phyloP scores from a whole-genome alignment of 2,113 vertebrate genomes.

The Ammodytes marinus region DNA sequence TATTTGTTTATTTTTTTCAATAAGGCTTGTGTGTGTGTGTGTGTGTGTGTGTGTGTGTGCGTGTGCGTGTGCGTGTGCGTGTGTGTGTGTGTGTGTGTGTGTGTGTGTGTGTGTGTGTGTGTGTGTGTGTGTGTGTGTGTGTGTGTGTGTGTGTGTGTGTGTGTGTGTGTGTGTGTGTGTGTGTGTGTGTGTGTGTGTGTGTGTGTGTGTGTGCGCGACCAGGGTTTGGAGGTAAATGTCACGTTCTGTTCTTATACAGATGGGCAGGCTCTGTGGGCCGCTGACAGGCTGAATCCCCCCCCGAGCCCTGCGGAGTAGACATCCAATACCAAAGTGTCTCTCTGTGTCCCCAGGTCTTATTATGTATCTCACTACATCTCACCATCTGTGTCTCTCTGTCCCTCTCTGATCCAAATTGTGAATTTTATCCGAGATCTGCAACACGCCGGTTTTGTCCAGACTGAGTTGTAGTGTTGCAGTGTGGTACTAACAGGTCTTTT shows the following conservation, averaged over 20 bases:
- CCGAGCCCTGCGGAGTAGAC: slow-evolving; percentile 35
- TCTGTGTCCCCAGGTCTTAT: not conserved
- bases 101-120: too few species aligned
- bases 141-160: slow-evolving; percentile 51
- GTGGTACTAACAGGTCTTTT: slow-evolving; percentile 9
- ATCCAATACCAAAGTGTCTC: slow-evolving; percentile 32
- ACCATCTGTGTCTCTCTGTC: slow-evolving; percentile 31
- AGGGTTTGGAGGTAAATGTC: slow-evolving; percentile 69
- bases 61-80: too few species aligned
- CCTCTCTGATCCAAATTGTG: slow-evolving; percentile 9
- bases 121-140: not conserved
- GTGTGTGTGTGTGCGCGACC: slow-evolving; percentile 50
- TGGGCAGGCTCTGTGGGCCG: slow-evolving; percentile 64
- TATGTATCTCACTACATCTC: slow-evolving; percentile 12
- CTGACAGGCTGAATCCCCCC: slow-evolving; percentile 65
- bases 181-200: slow-evolving; percentile 13
- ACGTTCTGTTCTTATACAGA: slow-evolving; percentile 64
- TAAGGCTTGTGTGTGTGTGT: slow-evolving; percentile 18
- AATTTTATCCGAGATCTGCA: slow-evolving; percentile 29
- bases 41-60: too few species aligned
- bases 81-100: too few species aligned
- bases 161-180: too few species aligned
- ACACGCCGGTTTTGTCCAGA: not conserved
- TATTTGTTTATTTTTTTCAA: slow-evolving; percentile 6
- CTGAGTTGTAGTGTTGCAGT: not conserved